Evolutionary conservation across 1,140 invertebrate genomes (phyloP).

Genomic region (Ceratina japonica): DNA sequence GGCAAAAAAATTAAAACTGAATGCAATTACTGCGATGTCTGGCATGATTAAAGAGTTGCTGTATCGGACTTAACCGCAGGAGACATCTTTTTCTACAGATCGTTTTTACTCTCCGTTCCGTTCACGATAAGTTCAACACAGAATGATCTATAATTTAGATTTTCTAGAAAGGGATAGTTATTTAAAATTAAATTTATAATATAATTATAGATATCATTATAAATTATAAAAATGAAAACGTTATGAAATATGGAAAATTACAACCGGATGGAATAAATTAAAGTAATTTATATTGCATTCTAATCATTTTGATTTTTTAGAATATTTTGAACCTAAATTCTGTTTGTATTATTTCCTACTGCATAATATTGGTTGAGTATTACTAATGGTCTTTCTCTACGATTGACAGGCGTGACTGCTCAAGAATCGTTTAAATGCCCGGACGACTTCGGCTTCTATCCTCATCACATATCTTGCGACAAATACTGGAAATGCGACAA

Average conservation of each 20-base stretch:
- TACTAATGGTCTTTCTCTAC: neutral
- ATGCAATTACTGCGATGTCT: slow-evolving; percentile 29
- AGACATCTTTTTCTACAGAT: slow-evolving; percentile 12
- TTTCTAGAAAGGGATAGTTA: neutral
- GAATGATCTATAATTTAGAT: neutral
- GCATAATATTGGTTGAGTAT: too few relatives aligned
- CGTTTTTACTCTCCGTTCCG: neutral
- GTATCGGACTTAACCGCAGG: slow-evolving; percentile 16
- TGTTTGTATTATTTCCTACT: too few relatives aligned
- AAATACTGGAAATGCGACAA: slow-evolving; percentile 98
- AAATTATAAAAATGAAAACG: too few relatives aligned
- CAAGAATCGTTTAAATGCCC: slow-evolving; percentile 95
- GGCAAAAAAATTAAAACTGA: slow-evolving; percentile 29
- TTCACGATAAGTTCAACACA: neutral
- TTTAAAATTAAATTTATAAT: too few relatives aligned
- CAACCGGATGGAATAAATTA: neutral
- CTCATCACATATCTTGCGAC: slow-evolving; percentile 93
- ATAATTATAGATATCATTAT: too few relatives aligned
- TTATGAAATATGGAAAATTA: neutral
- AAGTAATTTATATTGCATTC: too few relatives aligned
- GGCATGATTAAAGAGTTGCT: slow-evolving; percentile 22
- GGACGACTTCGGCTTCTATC: slow-evolving; percentile 96
- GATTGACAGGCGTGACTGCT: slow-evolving; percentile 80
- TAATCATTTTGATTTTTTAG: neutral
- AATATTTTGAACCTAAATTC: too few relatives aligned